Percentiles rank a stretch among this genome's conserved stretches.
Conservation (phyloP, 2,113 vertebrate species). For the Mirounga angustirostris region DNA sequence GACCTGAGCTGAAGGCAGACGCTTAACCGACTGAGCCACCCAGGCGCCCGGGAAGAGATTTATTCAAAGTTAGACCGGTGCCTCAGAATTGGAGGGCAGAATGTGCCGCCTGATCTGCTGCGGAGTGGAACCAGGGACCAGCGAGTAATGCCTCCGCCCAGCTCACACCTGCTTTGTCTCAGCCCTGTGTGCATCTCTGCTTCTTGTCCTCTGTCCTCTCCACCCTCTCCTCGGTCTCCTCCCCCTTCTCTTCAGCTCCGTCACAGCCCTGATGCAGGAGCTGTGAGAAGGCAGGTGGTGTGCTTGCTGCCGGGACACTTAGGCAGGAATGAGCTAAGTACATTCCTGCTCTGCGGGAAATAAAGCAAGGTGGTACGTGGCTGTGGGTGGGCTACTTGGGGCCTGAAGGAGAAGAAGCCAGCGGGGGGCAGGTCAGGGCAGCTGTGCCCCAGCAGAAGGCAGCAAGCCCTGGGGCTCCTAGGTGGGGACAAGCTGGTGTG, state of each 20-base stretch:
- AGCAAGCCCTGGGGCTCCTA: background rate
- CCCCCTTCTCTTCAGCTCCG: background rate
- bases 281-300: background rate
- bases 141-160: background rate
- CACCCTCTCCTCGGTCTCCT: background rate
- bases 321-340: background rate
- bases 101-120: accelerated
- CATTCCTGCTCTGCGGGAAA: background rate
- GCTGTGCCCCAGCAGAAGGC: too few relatives aligned
- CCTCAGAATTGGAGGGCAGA: background rate
- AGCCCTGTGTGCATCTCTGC: background rate
- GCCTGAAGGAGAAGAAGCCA: too few relatives aligned
- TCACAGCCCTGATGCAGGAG: too few relatives aligned
- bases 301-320: too few relatives aligned
- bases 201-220: background rate
- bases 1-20: too few relatives aligned
- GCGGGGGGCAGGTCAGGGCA: too few relatives aligned
- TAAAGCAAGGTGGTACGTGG: background rate
- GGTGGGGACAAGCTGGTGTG: accelerated
- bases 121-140: too few relatives aligned
- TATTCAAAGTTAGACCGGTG: background rate
- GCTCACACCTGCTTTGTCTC: background rate
- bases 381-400: background rate
- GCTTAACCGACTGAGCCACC: too few relatives aligned
- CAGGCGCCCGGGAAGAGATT: background rate